phyloP scores from a whole-genome alignment of 2,797 vertebrate genomes.

The Pristis pectinata region DNA sequence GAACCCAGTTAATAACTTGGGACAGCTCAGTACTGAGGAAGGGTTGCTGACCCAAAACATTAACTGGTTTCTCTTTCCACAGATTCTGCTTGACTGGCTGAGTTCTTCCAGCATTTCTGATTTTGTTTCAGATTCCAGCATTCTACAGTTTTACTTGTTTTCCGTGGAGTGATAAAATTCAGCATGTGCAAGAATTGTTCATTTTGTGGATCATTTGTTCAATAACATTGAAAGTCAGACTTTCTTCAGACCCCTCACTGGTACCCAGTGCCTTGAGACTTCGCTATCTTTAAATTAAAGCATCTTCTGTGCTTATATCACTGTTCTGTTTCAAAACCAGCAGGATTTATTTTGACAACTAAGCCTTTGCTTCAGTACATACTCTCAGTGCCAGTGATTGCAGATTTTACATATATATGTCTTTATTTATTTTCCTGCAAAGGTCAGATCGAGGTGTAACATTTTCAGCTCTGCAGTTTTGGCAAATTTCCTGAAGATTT shows the following conservation, averaged over 20 bases:
- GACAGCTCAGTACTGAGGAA: no score
- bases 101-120: no score
- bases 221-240: neutral
- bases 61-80: no score
- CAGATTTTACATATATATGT: neutral
- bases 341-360: conserved; percentile 11
- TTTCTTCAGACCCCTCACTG: neutral
- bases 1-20: no score
- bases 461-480: neutral
- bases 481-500: neutral
- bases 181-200: neutral
- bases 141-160: no score
- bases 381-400: neutral
- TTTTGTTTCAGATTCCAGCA: no score
- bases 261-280: neutral
- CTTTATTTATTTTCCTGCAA: neutral
- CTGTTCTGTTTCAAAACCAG: neutral
- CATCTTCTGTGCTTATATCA: neutral
- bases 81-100: no score
- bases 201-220: neutral
- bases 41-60: no score
- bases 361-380: neutral
- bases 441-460: neutral
- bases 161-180: neutral
- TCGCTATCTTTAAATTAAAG: neutral